Percentiles rank a stretch among this genome's conserved stretches.
Evolutionary conservation across 2,113 vertebrate species (phyloP).

Genomic region (Zosterops japonicus): DNA sequence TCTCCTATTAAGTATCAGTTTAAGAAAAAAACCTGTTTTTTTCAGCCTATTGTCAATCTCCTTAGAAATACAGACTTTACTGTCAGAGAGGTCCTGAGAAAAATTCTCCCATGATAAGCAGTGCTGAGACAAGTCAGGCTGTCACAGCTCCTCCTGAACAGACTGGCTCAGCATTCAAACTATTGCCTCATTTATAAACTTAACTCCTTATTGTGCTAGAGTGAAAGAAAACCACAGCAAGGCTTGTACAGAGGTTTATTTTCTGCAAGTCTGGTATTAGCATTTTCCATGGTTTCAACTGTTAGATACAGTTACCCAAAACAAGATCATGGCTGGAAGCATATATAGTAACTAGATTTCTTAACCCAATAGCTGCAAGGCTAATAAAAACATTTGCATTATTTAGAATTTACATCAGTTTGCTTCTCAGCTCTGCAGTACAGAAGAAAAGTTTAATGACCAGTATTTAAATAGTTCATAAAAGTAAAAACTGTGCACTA

Average conservation of each 20-base stretch:
- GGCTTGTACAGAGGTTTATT: slow-evolving; percentile 51
- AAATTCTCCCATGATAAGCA: neutral
- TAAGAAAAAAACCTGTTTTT: neutral
- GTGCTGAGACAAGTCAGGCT: neutral
- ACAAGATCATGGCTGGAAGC: neutral
- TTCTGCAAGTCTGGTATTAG: neutral
- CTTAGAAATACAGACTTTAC: neutral
- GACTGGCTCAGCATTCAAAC: neutral
- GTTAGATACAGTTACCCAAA: neutral
- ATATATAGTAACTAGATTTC: neutral
- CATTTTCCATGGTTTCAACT: neutral
- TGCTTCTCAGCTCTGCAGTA: neutral
- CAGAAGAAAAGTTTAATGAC: neutral
- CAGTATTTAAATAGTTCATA: neutral
- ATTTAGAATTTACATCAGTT: neutral
- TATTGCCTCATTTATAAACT: neutral
- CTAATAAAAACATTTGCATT: neutral
- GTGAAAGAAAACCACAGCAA: neutral
- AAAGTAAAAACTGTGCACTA: neutral
- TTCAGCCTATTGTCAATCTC: neutral
- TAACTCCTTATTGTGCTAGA: neutral
- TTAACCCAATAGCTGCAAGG: neutral
- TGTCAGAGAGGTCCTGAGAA: neutral
- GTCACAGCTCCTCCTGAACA: neutral
- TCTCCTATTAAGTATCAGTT: neutral